Evolutionary conservation across 2,797 vertebrate genomes (phyloP), one percentile per base, ranked within the genome.

Genomic region (Cichlasoma orientale): DNA sequence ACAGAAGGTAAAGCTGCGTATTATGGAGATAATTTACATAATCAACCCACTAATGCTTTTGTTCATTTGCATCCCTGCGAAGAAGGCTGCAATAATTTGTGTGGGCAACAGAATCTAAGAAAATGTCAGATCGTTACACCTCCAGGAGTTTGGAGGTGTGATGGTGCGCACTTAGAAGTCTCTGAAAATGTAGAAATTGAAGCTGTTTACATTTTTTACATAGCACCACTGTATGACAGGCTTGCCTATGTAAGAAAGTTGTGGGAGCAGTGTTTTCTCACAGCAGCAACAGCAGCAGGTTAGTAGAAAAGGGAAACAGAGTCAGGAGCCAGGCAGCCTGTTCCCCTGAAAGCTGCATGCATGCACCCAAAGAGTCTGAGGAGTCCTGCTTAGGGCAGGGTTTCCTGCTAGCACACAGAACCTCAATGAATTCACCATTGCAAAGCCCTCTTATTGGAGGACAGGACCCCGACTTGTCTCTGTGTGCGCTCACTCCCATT

Each of bases 391-490:
- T 38, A 87, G 93, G 94, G 94, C 86, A 78, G 90, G 93, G 94
- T 92, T 96, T 96, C 94, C 95, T 95, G 94, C 89, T 79, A 25
- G 36, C 74, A 72, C 83, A 88, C 74, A 18, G 38, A 55, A 77
- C 77, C 85, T 73, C 56, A 56, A 81, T 93, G 91, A 95, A 94
- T 94, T 90, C 90, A 90, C 81, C 89, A 94, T 77, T 88, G 82
- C 87, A 87, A 85, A 82, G 78, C 56, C 68, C 88, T 85, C 73
- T 76, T 73, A 59, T 47, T 84, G 85, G 88, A 88, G 89, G 83
- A 92, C 90, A 87, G 86, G 87, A 72, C 73, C 85, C 83, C 27
- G 85, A 89, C 91, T 91, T 90, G 91, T 92, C 86, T 87, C 71
- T 73, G 25, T 52, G 72, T 74, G 77, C 81, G 74, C 86, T 85